phyloP scores from a whole-genome alignment of 2,113 vertebrate species.

The Otolemur garnettii region DNA sequence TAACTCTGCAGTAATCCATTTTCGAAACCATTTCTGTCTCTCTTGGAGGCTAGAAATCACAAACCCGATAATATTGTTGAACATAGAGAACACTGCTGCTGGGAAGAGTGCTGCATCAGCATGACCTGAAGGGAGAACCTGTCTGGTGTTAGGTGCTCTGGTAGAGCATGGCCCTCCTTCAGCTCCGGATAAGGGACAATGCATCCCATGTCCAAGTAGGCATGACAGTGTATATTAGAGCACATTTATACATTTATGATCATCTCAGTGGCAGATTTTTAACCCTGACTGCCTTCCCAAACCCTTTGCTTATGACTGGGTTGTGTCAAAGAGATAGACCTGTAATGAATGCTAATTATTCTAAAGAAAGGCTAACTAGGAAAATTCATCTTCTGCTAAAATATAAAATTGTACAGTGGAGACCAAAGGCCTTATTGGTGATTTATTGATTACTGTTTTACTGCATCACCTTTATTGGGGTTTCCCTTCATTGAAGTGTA shows the following conservation, averaged over 20 bases:
- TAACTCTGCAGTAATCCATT: not conserved
- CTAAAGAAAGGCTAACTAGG: not conserved
- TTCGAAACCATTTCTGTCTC: not conserved
- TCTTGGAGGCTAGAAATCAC: not conserved
- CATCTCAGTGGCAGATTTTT: not conserved
- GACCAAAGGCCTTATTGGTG: not conserved
- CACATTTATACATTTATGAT: not conserved
- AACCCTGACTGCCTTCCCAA: not conserved
- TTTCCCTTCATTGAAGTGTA: not conserved
- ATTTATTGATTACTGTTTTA: not conserved
- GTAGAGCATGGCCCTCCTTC: not conserved
- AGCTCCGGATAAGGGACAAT: not conserved
- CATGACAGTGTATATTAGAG: not conserved
- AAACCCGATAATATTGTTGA: not conserved
- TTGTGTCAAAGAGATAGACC: not conserved
- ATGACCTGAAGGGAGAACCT: not conserved
- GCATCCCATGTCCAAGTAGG: not conserved
- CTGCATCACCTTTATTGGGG: not conserved
- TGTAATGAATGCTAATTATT: not conserved
- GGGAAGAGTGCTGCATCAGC: too few relatives aligned
- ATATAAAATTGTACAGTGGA: not conserved
- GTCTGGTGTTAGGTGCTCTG: not conserved
- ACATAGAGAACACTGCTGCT: not conserved
- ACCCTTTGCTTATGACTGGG: not conserved
- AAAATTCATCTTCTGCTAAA: not conserved